Evolutionary conservation across 2,888 invertebrate species (phyloP).

Genomic region (Dugesia japonica): DNA sequence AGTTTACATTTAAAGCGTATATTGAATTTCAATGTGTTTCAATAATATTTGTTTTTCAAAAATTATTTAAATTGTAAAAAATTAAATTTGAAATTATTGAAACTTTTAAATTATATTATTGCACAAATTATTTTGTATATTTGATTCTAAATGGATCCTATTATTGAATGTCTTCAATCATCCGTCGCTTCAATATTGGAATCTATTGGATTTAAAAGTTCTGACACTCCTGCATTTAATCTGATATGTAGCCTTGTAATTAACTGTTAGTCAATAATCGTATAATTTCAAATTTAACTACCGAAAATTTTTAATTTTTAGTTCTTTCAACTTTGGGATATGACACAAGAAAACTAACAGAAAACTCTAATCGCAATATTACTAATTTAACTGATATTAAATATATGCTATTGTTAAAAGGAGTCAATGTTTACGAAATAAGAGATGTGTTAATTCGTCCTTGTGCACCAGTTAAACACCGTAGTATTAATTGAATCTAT

Average conservation of each 20-base stretch:
- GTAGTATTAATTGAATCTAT: not conserved
- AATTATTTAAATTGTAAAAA: no score
- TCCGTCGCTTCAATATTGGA: not conserved
- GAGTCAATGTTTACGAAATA: not conserved
- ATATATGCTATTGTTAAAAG: not conserved
- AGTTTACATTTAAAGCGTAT: not conserved
- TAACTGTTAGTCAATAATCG: not conserved
- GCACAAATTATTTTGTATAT: no score
- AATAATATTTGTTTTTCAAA: no score
- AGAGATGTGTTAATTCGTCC: not conserved
- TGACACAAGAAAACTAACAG: not conserved
- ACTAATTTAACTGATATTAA: constrained; percentile 7
- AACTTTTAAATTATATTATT: not conserved
- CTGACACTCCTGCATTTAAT: not conserved
- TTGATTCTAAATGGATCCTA: not conserved
- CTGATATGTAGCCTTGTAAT: not conserved
- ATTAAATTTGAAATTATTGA: no score
- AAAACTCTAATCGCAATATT: not conserved
- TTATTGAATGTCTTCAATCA: not conserved
- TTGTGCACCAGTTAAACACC: not conserved
- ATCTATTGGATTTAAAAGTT: not conserved
- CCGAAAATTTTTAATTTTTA: not conserved
- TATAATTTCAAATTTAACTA: not conserved
- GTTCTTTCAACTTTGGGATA: not conserved
- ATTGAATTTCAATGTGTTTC: no score